phyloP scores from a whole-genome alignment of 64 coral and sea anemone genomes.

The Actinia tenebrosa region DNA sequence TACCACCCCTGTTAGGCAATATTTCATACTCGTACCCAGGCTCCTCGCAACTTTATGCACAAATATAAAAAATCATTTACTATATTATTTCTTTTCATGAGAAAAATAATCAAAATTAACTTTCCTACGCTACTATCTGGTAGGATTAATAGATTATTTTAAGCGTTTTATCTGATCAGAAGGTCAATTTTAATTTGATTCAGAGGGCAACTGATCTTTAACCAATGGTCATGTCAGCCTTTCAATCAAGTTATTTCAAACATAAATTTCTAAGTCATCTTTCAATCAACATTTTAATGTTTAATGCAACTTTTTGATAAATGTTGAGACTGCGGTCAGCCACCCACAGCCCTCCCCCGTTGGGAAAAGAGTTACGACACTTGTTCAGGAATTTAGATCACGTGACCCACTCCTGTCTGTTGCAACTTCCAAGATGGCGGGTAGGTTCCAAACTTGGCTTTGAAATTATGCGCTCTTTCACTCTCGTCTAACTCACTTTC shows the following conservation, averaged over 20 bases:
- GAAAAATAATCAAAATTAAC: neutral
- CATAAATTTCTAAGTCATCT: neutral
- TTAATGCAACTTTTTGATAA: neutral
- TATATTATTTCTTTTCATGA: neutral
- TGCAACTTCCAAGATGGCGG: slow-evolving; percentile 99
- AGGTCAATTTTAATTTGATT: neutral
- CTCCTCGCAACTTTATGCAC: neutral
- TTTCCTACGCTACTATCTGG: neutral
- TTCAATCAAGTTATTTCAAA: neutral
- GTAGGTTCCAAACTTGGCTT: slow-evolving; percentile 83
- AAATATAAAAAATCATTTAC: neutral
- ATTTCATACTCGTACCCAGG: neutral
- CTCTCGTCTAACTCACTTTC: slow-evolving; percentile 42
- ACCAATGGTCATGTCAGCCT: neutral
- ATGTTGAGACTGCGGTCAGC: neutral
- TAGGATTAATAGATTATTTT: neutral
- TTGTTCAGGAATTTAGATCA: slow-evolving; percentile 42
- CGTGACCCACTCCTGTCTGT: slow-evolving; percentile 79
- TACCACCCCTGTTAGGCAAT: neutral
- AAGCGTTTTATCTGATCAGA: neutral
- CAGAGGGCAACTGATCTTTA: neutral
- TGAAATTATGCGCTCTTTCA: slow-evolving; percentile 39
- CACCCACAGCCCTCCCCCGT: neutral
- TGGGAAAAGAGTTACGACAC: neutral
- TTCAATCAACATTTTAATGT: neutral